Percentiles rank a stretch among this genome's conserved stretches.
Evolutionary conservation across 2,113 vertebrate species (phyloP).

Genomic region (Thalassarche chlororhynchos): DNA sequence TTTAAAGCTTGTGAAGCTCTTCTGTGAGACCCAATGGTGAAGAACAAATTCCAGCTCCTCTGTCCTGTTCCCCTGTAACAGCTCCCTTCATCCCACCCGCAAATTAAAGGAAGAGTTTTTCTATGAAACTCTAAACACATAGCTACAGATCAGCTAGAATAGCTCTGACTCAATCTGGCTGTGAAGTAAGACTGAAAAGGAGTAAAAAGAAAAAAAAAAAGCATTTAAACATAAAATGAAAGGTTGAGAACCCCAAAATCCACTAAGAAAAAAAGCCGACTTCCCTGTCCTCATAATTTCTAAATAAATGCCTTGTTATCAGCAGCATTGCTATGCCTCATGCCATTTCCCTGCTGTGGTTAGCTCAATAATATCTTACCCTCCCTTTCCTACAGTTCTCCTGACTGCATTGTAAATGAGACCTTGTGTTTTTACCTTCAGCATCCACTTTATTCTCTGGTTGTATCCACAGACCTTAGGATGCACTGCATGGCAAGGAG

Average conservation of each 20-base stretch:
- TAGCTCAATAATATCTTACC: background rate
- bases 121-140: background rate
- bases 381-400: background rate
- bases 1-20: background rate
- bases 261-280: background rate
- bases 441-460: background rate
- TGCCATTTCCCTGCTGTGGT: background rate
- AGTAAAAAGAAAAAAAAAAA: background rate
- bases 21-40: background rate
- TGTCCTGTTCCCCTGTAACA: background rate
- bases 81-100: background rate
- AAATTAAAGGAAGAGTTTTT: background rate
- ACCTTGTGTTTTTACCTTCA: background rate
- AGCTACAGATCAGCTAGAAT: background rate
- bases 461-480: background rate
- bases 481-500: background rate
- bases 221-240: background rate
- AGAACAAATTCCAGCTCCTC: background rate
- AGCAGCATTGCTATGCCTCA: background rate
- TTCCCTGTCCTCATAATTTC: background rate
- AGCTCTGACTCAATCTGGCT: background rate
- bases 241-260: background rate
- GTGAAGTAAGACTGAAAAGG: background rate
- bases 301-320: background rate
- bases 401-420: constrained; percentile 28